Base-by-base conservation (phyloP, 2,888 invertebrate genomes). In the Ecliptopera silaceata region DNA sequence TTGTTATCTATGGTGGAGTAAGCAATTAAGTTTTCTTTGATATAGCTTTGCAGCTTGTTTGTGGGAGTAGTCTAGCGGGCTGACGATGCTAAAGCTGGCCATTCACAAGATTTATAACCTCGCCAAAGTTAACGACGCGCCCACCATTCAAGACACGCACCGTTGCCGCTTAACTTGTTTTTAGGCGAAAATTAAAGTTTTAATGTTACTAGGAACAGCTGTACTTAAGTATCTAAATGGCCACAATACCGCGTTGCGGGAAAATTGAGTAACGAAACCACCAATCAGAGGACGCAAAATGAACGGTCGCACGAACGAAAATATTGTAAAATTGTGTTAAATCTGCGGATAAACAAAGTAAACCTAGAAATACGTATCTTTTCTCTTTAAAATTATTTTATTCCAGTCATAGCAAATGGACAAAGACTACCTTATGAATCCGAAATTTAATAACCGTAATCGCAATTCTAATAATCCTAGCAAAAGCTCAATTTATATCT, bases 61-160 rank as follows among this genome's bases (percentile, higher is more conserved):
- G 79, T 76, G 80, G 77, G 78, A 71, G 70, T 71, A 70, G 72
- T 65, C 68, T 76, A 77, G 77, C 73, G 70, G 76, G 72, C 74
- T 72, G 75, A 73, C 69, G 76, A 72, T 74, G 74, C 84, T 86
- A 84, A 85, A 81, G 75, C 72, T 71, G 71, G 71, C 79, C 74
- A 81, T 87, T 84, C 77, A 71, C 62, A 66, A 86, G 86, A 88
- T 88, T 88, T 89, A 89, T 80, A 82, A 81, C 83, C 70, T 69
- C 77, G 80, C 79, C 75, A 79, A 86, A 84, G 79, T 86, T 86
- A 86, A 87, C 80, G 84, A 80, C 79, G 79, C 72, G 68, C 74
- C 80, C 75, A 72, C 79, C 77, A 82, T 87, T 85, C 80, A 74
- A 76, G 77, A 77, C 84, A 84, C 85, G 85, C 82, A 80, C 74